Evolutionary conservation across 2,113 vertebrate genomes (phyloP), one percentile per base, ranked within the genome.

Genomic region (Oncorhynchus keta): DNA sequence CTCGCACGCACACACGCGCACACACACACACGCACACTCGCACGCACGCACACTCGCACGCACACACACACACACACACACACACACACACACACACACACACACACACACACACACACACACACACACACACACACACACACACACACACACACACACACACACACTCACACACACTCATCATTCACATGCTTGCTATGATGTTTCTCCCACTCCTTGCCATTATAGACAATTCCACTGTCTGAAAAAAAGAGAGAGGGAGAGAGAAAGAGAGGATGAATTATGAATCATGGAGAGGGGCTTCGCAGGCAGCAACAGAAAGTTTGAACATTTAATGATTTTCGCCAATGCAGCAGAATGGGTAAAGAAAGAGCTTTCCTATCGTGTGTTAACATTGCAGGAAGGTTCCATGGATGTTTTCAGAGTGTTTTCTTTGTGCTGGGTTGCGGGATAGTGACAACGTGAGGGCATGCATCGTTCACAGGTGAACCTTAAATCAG

Each of bases 291-390:
- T 75, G 74, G 78, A 74, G 79, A 83, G 87, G 82, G 79, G 90
- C 93, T 90, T 85, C 89, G 94, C 88, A 81, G 39, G 85, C 87
- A 86, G 85, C 87, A 85, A 88, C 88, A 94, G 75, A 89, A 84
- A 88, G 87, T 94, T 94, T 94, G 94, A 95, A 93, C 90, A 83
- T 93, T 91, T 93, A 92, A 91, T 92, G 85, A 84, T 89, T 75
- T 81, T 81, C 85, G 79, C 80, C 86, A 80, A 11, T 86, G 84
- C 88, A 86, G 89, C 81, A 88, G 83, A 64, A 57, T 32, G 20
- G 61, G 32, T 69, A 32, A 16, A 72, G 78, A 84, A 85, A 83
- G 83, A 87, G 81, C 76, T 79, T 35, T 70, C 68, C 22, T 39
- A 13, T 39, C 45, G 20, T 48, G 39, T 45, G 30, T 24, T 49